A percentile compares a stretch with the other conserved stretches of the same genome.
phyloP scores from a whole-genome alignment of 2,113 vertebrate species.

The Miniopterus natalensis region DNA sequence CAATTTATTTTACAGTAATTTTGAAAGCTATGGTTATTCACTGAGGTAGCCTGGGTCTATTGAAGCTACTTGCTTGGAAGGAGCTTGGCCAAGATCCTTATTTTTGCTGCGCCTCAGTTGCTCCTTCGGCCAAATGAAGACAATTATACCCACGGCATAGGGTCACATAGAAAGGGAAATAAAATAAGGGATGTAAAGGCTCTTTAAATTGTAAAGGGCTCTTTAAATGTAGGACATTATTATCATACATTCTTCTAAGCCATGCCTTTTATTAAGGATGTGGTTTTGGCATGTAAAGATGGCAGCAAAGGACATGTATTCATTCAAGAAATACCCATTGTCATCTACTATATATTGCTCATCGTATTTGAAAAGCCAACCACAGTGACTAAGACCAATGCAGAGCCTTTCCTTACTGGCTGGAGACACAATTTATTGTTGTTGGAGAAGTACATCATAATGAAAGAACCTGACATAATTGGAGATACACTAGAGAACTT shows the following conservation, averaged over 20 bases:
- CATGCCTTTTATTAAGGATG: constrained; percentile 19
- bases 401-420: not conserved
- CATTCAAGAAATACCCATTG: not conserved
- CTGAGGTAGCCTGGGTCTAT: not conserved
- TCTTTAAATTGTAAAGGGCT: constrained; percentile 17
- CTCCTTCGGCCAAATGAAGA: not conserved
- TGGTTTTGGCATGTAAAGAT: constrained; percentile 45
- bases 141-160: not conserved
- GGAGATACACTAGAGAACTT: not conserved
- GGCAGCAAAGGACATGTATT: not conserved
- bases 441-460: not conserved
- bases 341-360: not conserved
- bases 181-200: not conserved
- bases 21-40: not conserved
- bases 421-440: not conserved
- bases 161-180: not conserved
- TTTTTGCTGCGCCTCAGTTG: not conserved
- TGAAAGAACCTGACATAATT: not conserved
- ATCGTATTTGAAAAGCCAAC: not conserved
- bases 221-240: not conserved
- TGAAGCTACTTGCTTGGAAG: not conserved
- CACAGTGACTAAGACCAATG: not conserved
- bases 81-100: not conserved
- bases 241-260: constrained; percentile 7
- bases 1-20: constrained; percentile 48